These are phyloP conservation scores for Trichomycterus rosablanca DNA, from an alignment of 2,113 vertebrate species.

Conservation along the genomic window DNA sequence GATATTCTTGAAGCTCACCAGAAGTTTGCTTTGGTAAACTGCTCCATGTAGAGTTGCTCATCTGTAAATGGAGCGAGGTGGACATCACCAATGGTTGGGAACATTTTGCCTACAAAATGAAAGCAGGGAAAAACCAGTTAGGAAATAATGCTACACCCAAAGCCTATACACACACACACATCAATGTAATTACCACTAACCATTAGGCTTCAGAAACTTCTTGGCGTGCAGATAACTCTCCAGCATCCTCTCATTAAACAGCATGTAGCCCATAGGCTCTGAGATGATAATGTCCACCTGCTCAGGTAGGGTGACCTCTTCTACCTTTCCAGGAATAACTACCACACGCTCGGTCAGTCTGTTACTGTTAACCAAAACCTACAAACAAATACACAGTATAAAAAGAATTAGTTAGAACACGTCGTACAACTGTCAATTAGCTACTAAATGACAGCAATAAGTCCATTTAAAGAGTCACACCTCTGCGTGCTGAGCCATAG, in stretches of 20 bases:
- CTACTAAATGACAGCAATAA: too few species aligned
- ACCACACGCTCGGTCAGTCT: constrained; percentile 83
- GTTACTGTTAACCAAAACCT: constrained; percentile 94
- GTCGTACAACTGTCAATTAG: too few species aligned
- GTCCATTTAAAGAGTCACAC: constrained; percentile 57
- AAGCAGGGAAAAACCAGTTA: background rate
- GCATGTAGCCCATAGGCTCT: constrained; percentile 97
- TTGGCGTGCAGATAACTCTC: constrained; percentile 96
- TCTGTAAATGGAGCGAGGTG: constrained; percentile 94
- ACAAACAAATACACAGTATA: constrained; percentile 6
- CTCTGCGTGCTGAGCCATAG: constrained; percentile 96
- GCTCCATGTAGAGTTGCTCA: constrained; percentile 97
- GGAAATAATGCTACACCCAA: background rate
- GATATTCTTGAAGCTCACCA: too few species aligned
- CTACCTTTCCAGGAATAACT: constrained; percentile 92
- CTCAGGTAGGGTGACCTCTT: constrained; percentile 86
- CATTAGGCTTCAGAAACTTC: constrained; percentile 89
- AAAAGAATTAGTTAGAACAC: background rate
- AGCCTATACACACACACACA: background rate
- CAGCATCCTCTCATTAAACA: constrained; percentile 94
- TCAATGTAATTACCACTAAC: constrained; percentile 70
- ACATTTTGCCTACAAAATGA: constrained; percentile 82
- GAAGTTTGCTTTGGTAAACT: constrained; percentile 97
- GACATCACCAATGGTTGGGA: constrained; percentile 92
- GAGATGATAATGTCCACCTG: constrained; percentile 97